These are phyloP conservation scores for Drosophila sordidula DNA, from an alignment of 2,888 invertebrate species.

Conservation along the genomic window DNA sequence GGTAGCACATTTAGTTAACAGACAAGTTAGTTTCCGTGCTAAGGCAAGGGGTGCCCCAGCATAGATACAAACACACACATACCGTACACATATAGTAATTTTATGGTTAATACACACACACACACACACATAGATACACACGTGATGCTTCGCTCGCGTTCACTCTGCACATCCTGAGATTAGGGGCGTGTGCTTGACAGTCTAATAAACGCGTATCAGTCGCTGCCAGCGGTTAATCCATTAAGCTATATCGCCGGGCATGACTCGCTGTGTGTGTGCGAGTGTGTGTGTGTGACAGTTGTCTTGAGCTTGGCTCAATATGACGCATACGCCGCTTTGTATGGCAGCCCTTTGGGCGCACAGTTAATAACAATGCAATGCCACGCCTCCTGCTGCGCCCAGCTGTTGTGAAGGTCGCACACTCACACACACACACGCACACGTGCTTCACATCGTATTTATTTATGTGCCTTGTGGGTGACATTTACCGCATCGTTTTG, in stretches of 20 bases:
- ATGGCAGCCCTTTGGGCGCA: constrained; percentile 39
- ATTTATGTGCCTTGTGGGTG: constrained; percentile 31
- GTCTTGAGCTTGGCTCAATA: constrained; percentile 52
- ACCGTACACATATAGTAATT: constrained; percentile 17
- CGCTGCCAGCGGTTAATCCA: constrained; percentile 78
- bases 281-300: constrained; percentile 36
- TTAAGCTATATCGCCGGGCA: constrained; percentile 64
- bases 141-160: constrained; percentile 47
- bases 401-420: constrained; percentile 52
- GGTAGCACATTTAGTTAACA: constrained; percentile 33
- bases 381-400: constrained; percentile 62
- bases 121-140: constrained; percentile 15
- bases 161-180: constrained; percentile 56
- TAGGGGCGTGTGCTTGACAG: constrained; percentile 75
- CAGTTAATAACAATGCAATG: constrained; percentile 74
- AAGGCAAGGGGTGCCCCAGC: constrained; percentile 12
- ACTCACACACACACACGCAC: constrained; percentile 10
- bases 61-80: constrained; percentile 10
- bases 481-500: constrained; percentile 82
- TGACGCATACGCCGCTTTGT: constrained; percentile 64
- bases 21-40: constrained; percentile 36
- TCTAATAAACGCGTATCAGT: constrained; percentile 78
- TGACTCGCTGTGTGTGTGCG: constrained; percentile 9
- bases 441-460: constrained; percentile 12
- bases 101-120: constrained; percentile 31